Conservation (phyloP, 2,113 vertebrate genomes). For the Ornithorhynchus anatinus region DNA sequence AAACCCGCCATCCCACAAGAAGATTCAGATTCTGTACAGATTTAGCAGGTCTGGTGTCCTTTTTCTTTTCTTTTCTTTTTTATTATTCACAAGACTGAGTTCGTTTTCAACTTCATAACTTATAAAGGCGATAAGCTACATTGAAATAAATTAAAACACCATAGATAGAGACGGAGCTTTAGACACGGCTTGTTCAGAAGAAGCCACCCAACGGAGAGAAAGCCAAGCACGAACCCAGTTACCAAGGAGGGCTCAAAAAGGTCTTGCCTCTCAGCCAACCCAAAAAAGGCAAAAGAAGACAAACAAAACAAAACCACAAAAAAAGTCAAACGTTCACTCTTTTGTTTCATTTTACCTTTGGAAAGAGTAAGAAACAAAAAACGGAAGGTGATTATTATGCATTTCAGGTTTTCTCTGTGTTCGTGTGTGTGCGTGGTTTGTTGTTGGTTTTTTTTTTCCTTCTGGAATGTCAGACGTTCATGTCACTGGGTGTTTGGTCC, state of each 20-base stretch:
- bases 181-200: slow-evolving; percentile 48
- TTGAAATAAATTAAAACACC: slow-evolving; percentile 83
- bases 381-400: slow-evolving; percentile 4
- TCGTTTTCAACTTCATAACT: slow-evolving; percentile 74
- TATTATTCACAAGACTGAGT: slow-evolving; percentile 87
- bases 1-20: background rate
- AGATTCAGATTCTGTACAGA: slow-evolving; percentile 9
- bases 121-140: slow-evolving; percentile 83
- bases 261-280: slow-evolving; percentile 48
- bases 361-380: slow-evolving; percentile 30
- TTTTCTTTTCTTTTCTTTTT: slow-evolving; percentile 27
- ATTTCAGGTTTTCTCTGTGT: background rate
- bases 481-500: slow-evolving; percentile 48
- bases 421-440: too few relatives aligned
- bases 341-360: slow-evolving; percentile 50
- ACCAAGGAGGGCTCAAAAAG: slow-evolving; percentile 28
- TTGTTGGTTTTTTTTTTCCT: slow-evolving; percentile 10
- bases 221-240: slow-evolving; percentile 50
- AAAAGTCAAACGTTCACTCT: slow-evolving; percentile 25
- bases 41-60: background rate
- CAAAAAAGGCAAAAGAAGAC: slow-evolving; percentile 43
- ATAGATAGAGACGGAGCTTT: slow-evolving; percentile 57
- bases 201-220: slow-evolving; percentile 46
- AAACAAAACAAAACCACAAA: slow-evolving; percentile 29
- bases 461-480: slow-evolving; percentile 32